Evolutionary conservation across 2,888 invertebrate genomes (phyloP).

Genomic region (Tinea trinotella): DNA sequence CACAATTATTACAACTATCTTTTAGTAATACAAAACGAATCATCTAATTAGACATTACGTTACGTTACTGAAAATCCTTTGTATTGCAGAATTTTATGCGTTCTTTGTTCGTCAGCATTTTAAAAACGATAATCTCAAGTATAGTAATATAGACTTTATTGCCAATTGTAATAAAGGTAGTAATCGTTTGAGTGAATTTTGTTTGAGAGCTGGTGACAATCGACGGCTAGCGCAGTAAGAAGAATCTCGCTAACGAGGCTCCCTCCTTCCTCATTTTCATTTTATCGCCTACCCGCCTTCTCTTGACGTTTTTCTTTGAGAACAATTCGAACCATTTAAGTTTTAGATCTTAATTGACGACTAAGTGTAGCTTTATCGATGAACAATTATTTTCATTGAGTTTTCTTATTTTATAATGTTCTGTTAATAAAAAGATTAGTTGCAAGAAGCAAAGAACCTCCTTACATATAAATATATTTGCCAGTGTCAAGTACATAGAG

Average conservation of each 20-base stretch:
- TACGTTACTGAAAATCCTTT: conserved; percentile 51
- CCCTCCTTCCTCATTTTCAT: conserved; percentile 55
- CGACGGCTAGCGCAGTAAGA: conserved; percentile 44
- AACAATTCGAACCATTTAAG: conserved; percentile 11
- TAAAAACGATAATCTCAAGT: conserved; percentile 30
- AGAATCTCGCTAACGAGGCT: conserved; percentile 54
- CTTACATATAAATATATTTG: too few species aligned
- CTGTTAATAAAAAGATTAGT: too few species aligned
- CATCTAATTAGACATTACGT: conserved; percentile 64
- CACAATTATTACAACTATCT: neutral
- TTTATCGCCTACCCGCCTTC: conserved; percentile 45
- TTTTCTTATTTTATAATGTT: too few species aligned
- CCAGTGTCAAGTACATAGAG: too few species aligned
- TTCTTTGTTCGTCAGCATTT: conserved; percentile 56
- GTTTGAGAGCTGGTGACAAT: conserved; percentile 42
- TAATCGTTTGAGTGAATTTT: neutral
- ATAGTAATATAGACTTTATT: conserved; percentile 33
- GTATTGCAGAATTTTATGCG: conserved; percentile 62
- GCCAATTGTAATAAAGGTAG: conserved; percentile 28
- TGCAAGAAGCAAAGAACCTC: too few species aligned
- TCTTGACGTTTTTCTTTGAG: conserved; percentile 46
- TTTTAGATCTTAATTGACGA: conserved; percentile 4
- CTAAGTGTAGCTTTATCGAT: conserved; percentile 17
- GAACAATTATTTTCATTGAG: conserved; percentile 29
- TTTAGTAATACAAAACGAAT: conserved; percentile 28